Conservation (phyloP, 2,888 invertebrate species). For the Sinotaia quadrata region DNA sequence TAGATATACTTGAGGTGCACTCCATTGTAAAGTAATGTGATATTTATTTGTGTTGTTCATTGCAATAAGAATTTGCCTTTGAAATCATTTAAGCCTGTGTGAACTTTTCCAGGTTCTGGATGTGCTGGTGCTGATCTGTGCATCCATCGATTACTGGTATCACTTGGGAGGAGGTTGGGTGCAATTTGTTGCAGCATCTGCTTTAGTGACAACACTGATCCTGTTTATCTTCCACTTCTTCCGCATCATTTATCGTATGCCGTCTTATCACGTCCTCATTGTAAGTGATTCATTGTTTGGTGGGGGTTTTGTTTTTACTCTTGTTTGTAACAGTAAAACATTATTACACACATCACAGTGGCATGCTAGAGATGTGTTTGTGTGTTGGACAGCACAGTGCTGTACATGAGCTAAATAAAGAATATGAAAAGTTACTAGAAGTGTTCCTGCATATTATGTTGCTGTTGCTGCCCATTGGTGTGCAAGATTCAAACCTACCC, state of each 20-base stretch:
- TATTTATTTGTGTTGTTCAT: too few species aligned
- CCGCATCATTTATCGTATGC: conserved; percentile 57
- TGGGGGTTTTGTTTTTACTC: neutral
- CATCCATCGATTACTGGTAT: conserved; percentile 47
- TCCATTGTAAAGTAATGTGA: too few species aligned
- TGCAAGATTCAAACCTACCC: too few species aligned
- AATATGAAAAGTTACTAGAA: too few species aligned
- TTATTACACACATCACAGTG: neutral
- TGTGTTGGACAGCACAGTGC: too few species aligned
- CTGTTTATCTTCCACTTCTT: conserved; percentile 62
- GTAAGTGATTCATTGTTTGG: conserved; percentile 49
- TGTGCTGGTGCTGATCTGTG: conserved; percentile 62
- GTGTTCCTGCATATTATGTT: too few species aligned
- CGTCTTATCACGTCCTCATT: conserved; percentile 63
- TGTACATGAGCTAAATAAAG: too few species aligned
- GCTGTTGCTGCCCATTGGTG: too few species aligned
- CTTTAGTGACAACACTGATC: conserved; percentile 55
- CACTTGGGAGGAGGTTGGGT: conserved; percentile 65
- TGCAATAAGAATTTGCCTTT: too few species aligned
- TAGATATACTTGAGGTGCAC: too few species aligned
- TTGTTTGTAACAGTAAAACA: neutral
- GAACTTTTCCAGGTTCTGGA: conserved; percentile 56
- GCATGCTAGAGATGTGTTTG: neutral
- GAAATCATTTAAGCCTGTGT: neutral
- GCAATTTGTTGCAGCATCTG: conserved; percentile 65